Evolutionary conservation across 2,113 vertebrate species (phyloP), one percentile per base, ranked within the genome.

Genomic region (Tetrao urogallus): DNA sequence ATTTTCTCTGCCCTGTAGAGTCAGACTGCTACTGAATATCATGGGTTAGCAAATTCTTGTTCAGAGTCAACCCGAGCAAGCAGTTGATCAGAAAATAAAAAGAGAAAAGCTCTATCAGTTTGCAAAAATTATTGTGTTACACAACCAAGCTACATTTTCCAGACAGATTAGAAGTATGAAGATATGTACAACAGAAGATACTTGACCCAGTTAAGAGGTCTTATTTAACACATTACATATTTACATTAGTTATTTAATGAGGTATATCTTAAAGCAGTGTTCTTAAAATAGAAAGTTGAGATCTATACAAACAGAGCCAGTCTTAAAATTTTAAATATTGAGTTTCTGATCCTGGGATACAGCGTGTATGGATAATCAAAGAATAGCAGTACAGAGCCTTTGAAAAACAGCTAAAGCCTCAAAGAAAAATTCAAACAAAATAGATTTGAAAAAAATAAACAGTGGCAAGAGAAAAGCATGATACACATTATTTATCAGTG

Each of bases 361-460:
- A 34, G 16, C 3, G 2, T 50, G 48, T 52, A 36, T 40, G 11
- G 20, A 25, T 36, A 92, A 67, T n/a, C 70, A 36, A n/a, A 90
- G 76, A 74, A 75, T 5, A 83, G 19, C 34, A 71, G 25, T 9
- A 45, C 16, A 30, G 22, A 24, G 66, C 7, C 15, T 54, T n/a
- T 69, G 57, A 89, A 47, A 82, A 21, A 48, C 6, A 64, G 28
- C 4, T 86, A 67, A 88, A 88, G 56, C 28, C 7, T 47, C 6
- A 57, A 67, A 16, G 61, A 63, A 70, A 82, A 61, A 0, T 20
- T 58, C 63, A 54, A 12, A 19, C 43, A 80, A 82, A 85, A 48
- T 77, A 86, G 7, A 63, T 48, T 0, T 14, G 45, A 4, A 0
- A 0, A 4, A 11, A 30, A 57, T 13, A 3, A 57, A 19, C 8